Percentiles rank a stretch among this genome's conserved stretches.
phyloP scores from a whole-genome alignment of 2,797 vertebrate species.

The Podarcis siculus region DNA sequence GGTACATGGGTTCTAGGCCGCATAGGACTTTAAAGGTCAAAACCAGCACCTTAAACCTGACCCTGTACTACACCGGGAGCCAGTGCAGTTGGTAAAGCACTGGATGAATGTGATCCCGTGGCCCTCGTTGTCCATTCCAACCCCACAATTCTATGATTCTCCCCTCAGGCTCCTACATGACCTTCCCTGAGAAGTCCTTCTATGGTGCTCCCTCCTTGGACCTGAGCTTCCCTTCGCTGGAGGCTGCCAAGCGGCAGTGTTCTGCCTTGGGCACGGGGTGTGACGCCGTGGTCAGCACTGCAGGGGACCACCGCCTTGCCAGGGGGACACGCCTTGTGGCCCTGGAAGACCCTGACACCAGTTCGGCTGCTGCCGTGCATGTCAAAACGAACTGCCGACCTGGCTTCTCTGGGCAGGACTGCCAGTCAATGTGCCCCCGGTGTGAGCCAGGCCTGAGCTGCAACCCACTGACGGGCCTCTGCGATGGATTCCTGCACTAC shows the following conservation, averaged over 20 bases:
- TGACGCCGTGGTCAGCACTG: conserved; percentile 1
- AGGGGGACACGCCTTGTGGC: conserved; percentile 18
- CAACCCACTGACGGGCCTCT: conserved; percentile 11
- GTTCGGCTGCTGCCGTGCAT: not conserved
- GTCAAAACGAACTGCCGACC: conserved; percentile 28
- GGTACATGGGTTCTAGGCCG: no score
- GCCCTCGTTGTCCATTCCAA: no score
- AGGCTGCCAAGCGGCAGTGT: conserved; percentile 15
- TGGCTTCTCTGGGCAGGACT: conserved; percentile 22
- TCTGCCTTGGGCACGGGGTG: conserved; percentile 27
- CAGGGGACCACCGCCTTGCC: not conserved
- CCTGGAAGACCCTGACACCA: not conserved
- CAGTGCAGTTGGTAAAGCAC: no score
- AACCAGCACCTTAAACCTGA: no score
- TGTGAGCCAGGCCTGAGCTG: conserved; percentile 28
- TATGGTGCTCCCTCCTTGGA: not conserved
- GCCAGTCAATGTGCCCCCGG: conserved; percentile 16
- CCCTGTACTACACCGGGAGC: no score
- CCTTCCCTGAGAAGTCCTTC: conserved; percentile 28
- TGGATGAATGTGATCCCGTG: no score
- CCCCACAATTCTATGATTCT: no score
- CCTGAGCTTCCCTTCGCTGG: not conserved
- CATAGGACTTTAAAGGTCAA: no score
- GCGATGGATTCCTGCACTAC: conserved; percentile 32
- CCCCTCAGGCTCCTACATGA: conserved; percentile 11